phyloP scores from a whole-genome alignment of 2,797 vertebrate species.

The Salarias fasciatus region DNA sequence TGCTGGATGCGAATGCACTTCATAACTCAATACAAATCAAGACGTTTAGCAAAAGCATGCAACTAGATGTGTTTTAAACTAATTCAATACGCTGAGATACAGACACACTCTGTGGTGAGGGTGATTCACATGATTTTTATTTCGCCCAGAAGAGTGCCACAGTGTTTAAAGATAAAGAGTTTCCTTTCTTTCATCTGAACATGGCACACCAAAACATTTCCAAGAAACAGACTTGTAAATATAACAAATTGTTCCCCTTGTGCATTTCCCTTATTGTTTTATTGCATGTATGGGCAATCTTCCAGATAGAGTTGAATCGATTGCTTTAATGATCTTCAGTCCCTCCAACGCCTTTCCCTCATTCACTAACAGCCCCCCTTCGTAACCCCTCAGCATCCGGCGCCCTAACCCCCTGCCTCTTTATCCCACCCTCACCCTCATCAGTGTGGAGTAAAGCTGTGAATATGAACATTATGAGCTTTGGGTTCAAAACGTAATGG shows the following conservation, averaged over 20 bases:
- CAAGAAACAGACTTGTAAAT: constrained; percentile 68
- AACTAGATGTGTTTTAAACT: background rate
- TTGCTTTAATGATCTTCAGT: constrained; percentile 77
- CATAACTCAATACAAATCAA: background rate
- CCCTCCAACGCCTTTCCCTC: constrained; percentile 64
- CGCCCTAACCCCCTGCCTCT: constrained; percentile 72
- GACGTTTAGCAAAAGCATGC: background rate
- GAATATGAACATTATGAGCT: constrained; percentile 88
- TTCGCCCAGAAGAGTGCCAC: background rate
- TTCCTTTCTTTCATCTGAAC: constrained; percentile 34
- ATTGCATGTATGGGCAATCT: constrained; percentile 78
- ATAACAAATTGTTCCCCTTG: constrained; percentile 63
- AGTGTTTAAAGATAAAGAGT: background rate
- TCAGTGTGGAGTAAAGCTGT: constrained; percentile 82
- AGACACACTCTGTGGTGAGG: too few species aligned
- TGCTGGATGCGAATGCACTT: constrained; percentile 15
- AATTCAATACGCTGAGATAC: background rate
- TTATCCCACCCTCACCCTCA: constrained; percentile 72
- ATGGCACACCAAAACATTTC: constrained; percentile 56
- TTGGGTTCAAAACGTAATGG: constrained; percentile 89
- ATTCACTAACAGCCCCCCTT: constrained; percentile 51
- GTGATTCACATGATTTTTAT: background rate
- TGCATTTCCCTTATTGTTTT: constrained; percentile 69
- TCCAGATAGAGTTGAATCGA: constrained; percentile 77
- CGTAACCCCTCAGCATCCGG: constrained; percentile 67